Base-by-base conservation (phyloP, 2,888 invertebrate species). In the Hydriomena furcata region DNA sequence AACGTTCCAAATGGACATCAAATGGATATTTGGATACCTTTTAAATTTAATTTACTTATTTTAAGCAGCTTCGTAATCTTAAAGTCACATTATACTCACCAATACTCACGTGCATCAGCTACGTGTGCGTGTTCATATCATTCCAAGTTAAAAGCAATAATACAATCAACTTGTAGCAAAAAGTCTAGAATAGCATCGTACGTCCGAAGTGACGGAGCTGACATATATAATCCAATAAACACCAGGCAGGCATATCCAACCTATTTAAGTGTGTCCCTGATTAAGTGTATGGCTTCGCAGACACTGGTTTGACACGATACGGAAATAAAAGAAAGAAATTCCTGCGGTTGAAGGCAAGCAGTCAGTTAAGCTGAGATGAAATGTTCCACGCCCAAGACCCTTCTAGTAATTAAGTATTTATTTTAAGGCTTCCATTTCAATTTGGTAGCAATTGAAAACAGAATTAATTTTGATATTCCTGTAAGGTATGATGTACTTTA, bases 181-280 rank as follows among this genome's bases (percentile, higher is more conserved):
- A 55, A 52, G 50, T 54, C 49, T 52, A 46, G 38, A 46, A 44
- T 25, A 44, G 40, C 32, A 41, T 44, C 40, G 46, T 65, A 56
- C 52, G 55, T 51, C 56, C 44, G 51, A 49, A 63, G 60, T 66
- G 65, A 31, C 24, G 61, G 61, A 47, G 53, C 63, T 36, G 45
- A 55, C 46, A 44, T 17, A 4, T 17, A n/a, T 85, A 84, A 87
- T 85, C 82, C 72, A 87, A 86, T 87, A 82, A 73, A 71, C 65
- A 66, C 60, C 75, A 69, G 72, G 71, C 75, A 69, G 72, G 71
- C 71, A 66, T 61, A 71, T 70, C 71, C 72, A 67, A 71, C 68
- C 70, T 73, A 71, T 73, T 71, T 73, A 63, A 68, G 58, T 55
- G 62, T 46, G 60, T 65, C 65, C 68, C 66, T 66, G 72, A 73